Percentiles rank a stretch among this genome's conserved stretches.
Conservation (phyloP, 2,113 vertebrate species). For the Zosterops japonicus region DNA sequence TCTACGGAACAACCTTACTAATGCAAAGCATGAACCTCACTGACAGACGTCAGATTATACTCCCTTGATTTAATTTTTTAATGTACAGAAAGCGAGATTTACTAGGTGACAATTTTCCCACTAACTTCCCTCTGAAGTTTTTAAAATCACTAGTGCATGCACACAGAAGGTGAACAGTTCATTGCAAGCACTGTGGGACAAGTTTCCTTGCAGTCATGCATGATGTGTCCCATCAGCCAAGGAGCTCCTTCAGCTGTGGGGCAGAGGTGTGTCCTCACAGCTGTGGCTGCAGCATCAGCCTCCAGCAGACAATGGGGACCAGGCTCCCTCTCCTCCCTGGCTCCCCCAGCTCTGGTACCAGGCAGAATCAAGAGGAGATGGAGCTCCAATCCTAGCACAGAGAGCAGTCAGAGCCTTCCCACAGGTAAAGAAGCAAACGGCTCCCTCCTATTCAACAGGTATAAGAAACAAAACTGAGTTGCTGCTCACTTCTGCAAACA, state of each 20-base stretch:
- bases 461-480: background rate
- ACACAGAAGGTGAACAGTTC: background rate
- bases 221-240: accelerated
- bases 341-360: accelerated
- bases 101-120: background rate
- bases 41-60: accelerated
- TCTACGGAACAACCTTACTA: background rate
- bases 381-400: background rate
- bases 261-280: background rate
- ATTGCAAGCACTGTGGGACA: accelerated
- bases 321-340: background rate
- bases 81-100: background rate
- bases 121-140: background rate
- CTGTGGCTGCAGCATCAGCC: background rate
- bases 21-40: background rate
- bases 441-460: background rate
- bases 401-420: background rate
- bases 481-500: background rate
- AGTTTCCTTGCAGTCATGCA: background rate
- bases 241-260: accelerated
- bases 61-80: background rate
- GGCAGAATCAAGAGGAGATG: background rate
- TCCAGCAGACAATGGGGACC: background rate
- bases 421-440: background rate
- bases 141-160: background rate